A percentile compares a stretch with the other conserved stretches of the same genome.
Evolutionary conservation across 2,888 invertebrate genomes (phyloP).

Genomic region (Dromius quadrimaculatus): DNA sequence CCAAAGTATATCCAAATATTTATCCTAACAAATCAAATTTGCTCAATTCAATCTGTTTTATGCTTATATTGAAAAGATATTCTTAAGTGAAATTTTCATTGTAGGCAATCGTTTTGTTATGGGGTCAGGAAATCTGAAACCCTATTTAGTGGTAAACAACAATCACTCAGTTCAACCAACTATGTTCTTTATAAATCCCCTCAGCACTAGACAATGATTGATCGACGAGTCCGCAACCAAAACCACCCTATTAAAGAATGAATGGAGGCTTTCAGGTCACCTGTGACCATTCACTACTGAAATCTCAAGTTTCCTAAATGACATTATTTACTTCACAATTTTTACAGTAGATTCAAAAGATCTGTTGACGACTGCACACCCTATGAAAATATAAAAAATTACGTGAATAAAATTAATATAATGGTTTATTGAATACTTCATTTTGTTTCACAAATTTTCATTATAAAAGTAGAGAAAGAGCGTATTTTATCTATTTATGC

Average conservation of each 20-base stretch:
- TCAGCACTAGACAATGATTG: conserved; percentile 16
- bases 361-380: no score
- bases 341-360: no score
- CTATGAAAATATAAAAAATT: no score
- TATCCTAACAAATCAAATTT: conserved; percentile 13
- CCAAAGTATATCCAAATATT: conserved; percentile 34
- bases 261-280: conserved; percentile 9
- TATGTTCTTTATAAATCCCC: conserved; percentile 14
- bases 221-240: not conserved
- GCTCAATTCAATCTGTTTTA: not conserved
- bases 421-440: no score
- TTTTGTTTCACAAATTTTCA: no score
- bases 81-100: not conserved
- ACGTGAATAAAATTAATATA: no score
- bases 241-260: not conserved
- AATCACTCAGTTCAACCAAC: conserved; percentile 35
- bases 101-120: conserved; percentile 24
- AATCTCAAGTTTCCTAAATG: no score
- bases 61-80: not conserved
- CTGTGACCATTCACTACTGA: conserved; percentile 12
- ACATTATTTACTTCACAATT: no score
- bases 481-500: no score
- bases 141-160: conserved; percentile 40
- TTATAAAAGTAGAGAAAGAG: no score
- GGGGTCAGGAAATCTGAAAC: conserved; percentile 14